Percentiles rank a stretch among this genome's conserved stretches.
These are phyloP conservation scores for Ictalurus punctatus DNA, from an alignment of 2,113 vertebrate species.

Conservation along the genomic window DNA sequence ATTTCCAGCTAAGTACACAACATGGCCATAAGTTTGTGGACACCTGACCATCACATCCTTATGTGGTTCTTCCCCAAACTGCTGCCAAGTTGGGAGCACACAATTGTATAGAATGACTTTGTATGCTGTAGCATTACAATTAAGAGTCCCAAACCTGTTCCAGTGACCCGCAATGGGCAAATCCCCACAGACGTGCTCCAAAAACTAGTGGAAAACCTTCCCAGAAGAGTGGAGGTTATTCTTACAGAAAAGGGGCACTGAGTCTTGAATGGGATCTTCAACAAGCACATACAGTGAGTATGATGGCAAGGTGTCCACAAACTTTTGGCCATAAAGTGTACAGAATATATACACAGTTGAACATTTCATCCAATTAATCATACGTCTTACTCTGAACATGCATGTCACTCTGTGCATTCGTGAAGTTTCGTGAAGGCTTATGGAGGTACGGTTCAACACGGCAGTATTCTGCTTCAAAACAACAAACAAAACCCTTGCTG, in stretches of 20 bases:
- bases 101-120: neutral
- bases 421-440: neutral
- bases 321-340: neutral
- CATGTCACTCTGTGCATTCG: neutral
- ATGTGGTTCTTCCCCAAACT: neutral
- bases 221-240: neutral
- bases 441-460: neutral
- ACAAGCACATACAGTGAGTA: neutral
- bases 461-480: neutral
- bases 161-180: neutral
- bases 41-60: neutral
- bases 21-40: neutral
- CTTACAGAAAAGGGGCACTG: neutral
- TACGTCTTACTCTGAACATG: neutral
- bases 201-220: neutral
- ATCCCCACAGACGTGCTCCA: neutral
- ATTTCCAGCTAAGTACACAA: neutral
- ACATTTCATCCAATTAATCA: neutral
- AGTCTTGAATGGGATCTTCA: neutral
- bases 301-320: neutral
- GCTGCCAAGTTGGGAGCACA: neutral
- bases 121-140: neutral
- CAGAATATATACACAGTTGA: neutral
- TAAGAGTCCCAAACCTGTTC: neutral
- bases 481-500: neutral